Evolutionary conservation across 2,797 vertebrate genomes (phyloP).

Genomic region (Gobio occitaniae): DNA sequence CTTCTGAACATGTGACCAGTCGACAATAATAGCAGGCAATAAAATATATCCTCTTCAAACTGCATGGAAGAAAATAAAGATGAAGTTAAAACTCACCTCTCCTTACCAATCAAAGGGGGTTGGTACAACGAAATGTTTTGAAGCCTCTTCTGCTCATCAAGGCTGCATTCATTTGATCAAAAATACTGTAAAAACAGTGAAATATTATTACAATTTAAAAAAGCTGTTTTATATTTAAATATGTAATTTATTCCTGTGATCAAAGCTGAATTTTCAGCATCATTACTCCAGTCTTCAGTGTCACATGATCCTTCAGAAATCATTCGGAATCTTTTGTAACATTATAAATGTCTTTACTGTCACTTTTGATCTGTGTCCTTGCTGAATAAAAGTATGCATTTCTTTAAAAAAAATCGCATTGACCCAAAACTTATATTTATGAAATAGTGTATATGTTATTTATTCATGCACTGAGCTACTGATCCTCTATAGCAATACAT

Average conservation of each 20-base stretch:
- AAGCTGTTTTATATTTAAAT: accelerated
- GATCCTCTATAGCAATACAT: background rate
- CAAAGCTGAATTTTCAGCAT: background rate
- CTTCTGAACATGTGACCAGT: background rate
- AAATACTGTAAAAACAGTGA: background rate
- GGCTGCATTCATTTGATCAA: background rate
- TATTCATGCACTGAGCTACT: background rate
- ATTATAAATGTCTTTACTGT: background rate
- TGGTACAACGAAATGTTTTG: background rate
- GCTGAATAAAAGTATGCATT: background rate
- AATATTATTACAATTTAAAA: background rate
- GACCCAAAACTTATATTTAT: background rate
- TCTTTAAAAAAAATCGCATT: background rate
- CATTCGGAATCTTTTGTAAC: background rate
- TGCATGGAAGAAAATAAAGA: background rate
- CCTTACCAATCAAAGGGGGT: background rate
- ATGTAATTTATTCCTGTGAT: background rate
- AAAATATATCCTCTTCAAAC: background rate
- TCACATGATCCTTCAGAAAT: background rate
- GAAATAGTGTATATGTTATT: background rate
- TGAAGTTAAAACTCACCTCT: background rate
- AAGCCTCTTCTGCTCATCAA: background rate
- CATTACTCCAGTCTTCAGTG: background rate
- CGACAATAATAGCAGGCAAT: background rate
- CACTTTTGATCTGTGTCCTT: background rate